Base-by-base conservation (phyloP, 2,113 vertebrate genomes). In the Cottus gobio region DNA sequence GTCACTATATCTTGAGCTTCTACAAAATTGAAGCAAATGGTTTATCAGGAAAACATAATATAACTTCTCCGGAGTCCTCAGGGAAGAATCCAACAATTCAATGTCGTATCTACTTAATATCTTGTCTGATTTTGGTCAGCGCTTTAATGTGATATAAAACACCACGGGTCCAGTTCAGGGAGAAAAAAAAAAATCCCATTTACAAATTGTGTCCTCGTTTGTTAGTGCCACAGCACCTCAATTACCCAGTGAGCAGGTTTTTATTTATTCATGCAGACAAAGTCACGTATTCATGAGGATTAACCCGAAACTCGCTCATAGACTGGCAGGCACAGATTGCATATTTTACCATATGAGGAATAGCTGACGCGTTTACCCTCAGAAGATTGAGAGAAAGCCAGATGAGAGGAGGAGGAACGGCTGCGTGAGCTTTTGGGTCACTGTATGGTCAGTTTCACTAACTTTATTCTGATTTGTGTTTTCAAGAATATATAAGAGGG, bases 181-280 rank as follows among this genome's bases (percentile, higher is more conserved):
- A 11, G 20, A 74, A 74, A 70, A 87, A 69, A 46, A 74, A 85
- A 91, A 89, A 91, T 92, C 90, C 89, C 85, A 93, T 94, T 94
- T 93, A 94, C 88, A 94, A 95, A 92, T 91, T 85, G 89, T 93
- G 91, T 94, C 92, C 90, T 95, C 91, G 75, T 94, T 94, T 94
- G 95, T 95, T 94, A 94, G 94, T 91, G 87, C 91, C 90, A 91
- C 85, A 64, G 93, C 89, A 94, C 94, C 95, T 94, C 93, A 95
- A 94, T 95, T 95, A 95, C 92, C 90, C 92, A 89, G 91, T 83
- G 91, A 94, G 92, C 90, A 93, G 92, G 92, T 93, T 95, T 93
- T 94, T 94, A 96, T 95, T 94, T 95, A 95, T 96, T 96, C 95
- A 96, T 94, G 93, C 90, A 90, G 93, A 95, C 92, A 95, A 95